Evolutionary conservation across 2,888 invertebrate species (phyloP).

Genomic region (Theretra japonica): DNA sequence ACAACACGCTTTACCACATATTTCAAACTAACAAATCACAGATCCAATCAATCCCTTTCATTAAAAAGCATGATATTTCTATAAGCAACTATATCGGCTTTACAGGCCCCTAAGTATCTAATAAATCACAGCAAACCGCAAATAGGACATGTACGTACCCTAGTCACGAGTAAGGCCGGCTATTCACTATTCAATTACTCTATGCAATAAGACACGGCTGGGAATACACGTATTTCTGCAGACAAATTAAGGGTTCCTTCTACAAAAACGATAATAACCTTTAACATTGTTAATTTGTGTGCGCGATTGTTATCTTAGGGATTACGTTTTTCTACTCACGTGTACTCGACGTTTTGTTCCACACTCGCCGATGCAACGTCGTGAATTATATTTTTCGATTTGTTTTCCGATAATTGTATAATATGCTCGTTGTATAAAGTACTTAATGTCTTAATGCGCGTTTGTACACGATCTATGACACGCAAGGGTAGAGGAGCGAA

Average conservation of each 20-base stretch:
- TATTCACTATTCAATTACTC: conserved; percentile 59
- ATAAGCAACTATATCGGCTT: not conserved
- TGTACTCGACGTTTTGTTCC: not conserved
- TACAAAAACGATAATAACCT: conserved; percentile 47
- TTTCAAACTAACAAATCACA: not conserved
- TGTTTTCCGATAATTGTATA: conserved; percentile 6
- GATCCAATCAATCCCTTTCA: not conserved
- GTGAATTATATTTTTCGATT: not conserved
- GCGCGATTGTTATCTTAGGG: conserved; percentile 30
- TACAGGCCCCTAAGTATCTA: not conserved
- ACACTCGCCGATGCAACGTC: not conserved
- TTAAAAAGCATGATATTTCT: conserved; percentile 1
- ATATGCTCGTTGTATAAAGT: not conserved
- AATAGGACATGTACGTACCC: conserved; percentile 37
- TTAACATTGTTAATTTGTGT: conserved; percentile 44
- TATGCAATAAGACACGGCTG: conserved; percentile 49
- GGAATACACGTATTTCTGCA: conserved; percentile 36
- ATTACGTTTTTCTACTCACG: conserved; percentile 6
- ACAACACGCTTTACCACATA: too few relatives aligned
- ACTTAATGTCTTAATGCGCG: conserved; percentile 10
- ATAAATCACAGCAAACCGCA: conserved; percentile 20
- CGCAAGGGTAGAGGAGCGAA: not conserved
- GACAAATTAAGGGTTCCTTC: conserved; percentile 50
- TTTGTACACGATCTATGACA: not conserved
- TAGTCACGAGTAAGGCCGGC: conserved; percentile 52